These are phyloP conservation scores for Triplophysa dalaica DNA, from an alignment of 2,113 vertebrate genomes.

Conservation along the genomic window DNA sequence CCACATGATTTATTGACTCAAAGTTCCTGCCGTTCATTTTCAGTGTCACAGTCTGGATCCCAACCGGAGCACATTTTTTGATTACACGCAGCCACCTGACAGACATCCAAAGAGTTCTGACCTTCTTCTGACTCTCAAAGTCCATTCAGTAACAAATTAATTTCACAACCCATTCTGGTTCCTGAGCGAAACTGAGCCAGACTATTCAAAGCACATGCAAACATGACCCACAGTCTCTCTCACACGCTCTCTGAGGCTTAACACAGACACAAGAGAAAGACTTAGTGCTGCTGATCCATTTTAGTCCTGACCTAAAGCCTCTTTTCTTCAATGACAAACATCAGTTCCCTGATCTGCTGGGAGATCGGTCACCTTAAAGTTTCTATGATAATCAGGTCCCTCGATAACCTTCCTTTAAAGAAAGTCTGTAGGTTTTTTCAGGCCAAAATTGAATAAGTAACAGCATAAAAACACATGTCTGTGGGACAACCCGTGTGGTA, in stretches of 20 bases:
- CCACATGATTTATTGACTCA: constrained; percentile 8
- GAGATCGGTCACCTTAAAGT: not conserved
- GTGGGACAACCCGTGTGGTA: not conserved
- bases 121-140: not conserved
- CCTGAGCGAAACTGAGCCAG: not conserved
- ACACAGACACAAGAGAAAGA: constrained; percentile 16
- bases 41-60: constrained; percentile 14
- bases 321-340: constrained; percentile 32
- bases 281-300: constrained; percentile 28
- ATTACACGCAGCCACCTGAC: constrained; percentile 8
- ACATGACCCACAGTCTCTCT: constrained; percentile 19
- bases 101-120: constrained; percentile 17
- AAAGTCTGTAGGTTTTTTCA: too few species aligned
- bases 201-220: constrained; percentile 26
- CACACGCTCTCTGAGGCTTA: constrained; percentile 25
- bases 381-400: too few species aligned
- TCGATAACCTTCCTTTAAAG: not conserved
- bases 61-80: constrained; percentile 12
- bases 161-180: not conserved
- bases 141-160: constrained; percentile 13
- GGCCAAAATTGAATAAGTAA: too few species aligned
- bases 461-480: not conserved
- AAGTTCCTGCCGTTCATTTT: constrained; percentile 27
- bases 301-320: constrained; percentile 42
- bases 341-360: constrained; percentile 24